Evolutionary conservation across 30 jellyfish, hydroid and myxozoan species (phyloP).

Genomic region (Sanderia malayensis): DNA sequence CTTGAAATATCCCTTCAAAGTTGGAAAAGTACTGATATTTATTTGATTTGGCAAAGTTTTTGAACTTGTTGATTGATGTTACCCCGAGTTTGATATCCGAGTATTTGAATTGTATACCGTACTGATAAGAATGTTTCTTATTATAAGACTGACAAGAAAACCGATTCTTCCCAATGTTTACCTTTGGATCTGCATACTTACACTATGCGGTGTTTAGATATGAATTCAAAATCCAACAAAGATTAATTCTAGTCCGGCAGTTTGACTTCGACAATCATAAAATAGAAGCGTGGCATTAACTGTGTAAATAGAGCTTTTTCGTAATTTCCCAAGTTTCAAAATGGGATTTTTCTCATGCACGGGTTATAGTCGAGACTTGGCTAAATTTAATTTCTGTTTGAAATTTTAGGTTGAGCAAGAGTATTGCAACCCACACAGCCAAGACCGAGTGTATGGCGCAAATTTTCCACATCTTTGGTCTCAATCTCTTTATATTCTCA

Average conservation of each 20-base stretch:
- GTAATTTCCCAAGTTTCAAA: background rate
- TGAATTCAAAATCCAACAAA: background rate
- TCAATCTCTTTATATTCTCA: conserved; percentile 91
- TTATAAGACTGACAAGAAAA: background rate
- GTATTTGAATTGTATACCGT: too few relatives aligned
- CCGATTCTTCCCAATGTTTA: background rate
- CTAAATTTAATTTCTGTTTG: background rate
- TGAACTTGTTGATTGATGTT: too few relatives aligned
- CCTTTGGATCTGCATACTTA: background rate
- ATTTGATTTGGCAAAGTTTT: too few relatives aligned
- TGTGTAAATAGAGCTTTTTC: conserved; percentile 1
- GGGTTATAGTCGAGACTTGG: background rate
- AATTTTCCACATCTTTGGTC: conserved; percentile 98
- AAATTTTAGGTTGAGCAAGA: conserved; percentile 76
- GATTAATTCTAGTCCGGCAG: background rate
- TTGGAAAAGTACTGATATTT: too few relatives aligned
- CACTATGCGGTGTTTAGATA: background rate
- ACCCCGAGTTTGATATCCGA: too few relatives aligned
- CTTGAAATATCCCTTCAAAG: too few relatives aligned
- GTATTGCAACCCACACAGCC: conserved; percentile 86
- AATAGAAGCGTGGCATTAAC: background rate
- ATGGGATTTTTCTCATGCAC: background rate
- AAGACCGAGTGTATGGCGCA: conserved; percentile 79
- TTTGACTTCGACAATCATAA: background rate
- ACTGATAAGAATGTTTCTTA: background rate